Percentiles rank a stretch among this genome's conserved stretches.
Conservation (phyloP, 1,140 invertebrate genomes). For the Hypsibius dujardini region DNA sequence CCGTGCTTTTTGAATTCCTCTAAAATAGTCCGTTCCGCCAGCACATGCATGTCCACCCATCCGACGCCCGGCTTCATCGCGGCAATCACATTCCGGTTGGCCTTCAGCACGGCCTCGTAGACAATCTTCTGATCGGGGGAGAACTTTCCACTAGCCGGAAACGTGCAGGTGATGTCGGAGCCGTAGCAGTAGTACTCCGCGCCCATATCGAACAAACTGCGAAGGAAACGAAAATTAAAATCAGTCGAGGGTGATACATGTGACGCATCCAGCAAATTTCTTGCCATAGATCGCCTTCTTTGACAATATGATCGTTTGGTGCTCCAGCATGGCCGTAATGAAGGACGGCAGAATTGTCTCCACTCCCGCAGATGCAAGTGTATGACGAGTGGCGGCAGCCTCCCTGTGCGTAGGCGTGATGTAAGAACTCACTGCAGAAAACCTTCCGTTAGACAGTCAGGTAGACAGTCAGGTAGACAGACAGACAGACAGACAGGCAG, state of each 20-base stretch:
- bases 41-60: conserved; percentile 82
- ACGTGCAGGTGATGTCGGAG: conserved; percentile 90
- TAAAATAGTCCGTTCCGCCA: conserved; percentile 61
- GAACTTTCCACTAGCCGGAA: conserved; percentile 87
- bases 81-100: conserved; percentile 61
- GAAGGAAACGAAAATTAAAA: conserved; percentile 25
- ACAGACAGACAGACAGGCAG: background rate
- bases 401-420: conserved; percentile 52
- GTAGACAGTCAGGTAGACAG: too few relatives aligned
- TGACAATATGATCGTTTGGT: conserved; percentile 53
- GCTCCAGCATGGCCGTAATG: conserved; percentile 74
- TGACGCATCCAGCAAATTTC: conserved; percentile 21
- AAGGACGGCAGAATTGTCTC: conserved; percentile 64
- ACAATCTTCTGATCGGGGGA: conserved; percentile 74
- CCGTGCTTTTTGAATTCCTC: conserved; percentile 53
- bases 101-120: conserved; percentile 75
- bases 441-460: too few relatives aligned
- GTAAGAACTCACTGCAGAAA: conserved; percentile 45
- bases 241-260: background rate
- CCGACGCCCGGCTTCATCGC: conserved; percentile 54
- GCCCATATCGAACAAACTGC: conserved; percentile 89
- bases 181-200: conserved; percentile 89
- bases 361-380: conserved; percentile 81
- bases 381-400: conserved; percentile 67
- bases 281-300: conserved; percentile 73